Evolutionary conservation across 2,113 vertebrate genomes (phyloP), one percentile per base, ranked within the genome.

Genomic region (Crocuta crocuta): DNA sequence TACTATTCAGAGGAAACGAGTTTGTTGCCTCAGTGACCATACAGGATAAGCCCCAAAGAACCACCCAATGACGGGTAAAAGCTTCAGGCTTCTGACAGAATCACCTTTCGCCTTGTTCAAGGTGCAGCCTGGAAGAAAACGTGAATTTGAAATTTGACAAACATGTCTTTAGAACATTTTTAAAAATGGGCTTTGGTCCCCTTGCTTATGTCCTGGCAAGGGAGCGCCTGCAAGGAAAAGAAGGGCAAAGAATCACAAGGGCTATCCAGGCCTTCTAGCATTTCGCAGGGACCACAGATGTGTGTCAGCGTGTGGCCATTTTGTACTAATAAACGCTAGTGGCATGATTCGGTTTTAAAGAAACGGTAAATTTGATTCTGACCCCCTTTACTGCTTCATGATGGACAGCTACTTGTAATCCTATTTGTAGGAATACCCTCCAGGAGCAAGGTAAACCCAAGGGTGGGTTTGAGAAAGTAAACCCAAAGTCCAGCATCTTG

Each of bases 71-170:
- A 66, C 7, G 11, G 7, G 6, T 8, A 16, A 71, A 65, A 76
- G 16, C 28, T 17, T 43, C 53, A 58, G 33, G 21, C 23, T 94
- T 92, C 89, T 76, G 58, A 58, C 19, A 65, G 85, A 83, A 66
- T 95, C 70, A 55, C 50, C 31, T 26, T 87, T 86, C 70, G 23
- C 82, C 66, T 87, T 66, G 4, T 39, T 94, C 87, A 53, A 7
- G 10, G 68, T 35, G 65, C 63, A 39, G 55, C 43, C 45, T 85
- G 55, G 66, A 92, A 71, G 65, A 50, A 96, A 84, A 88, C 65
- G 78, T 86, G 68, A 95, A 58, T 76, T 74, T 96, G 79, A 93
- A 89, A 84, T 95, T 43, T 65, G 45, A 61, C 83, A 76, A 89
- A 33, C 0, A 26, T 26, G 73, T 43, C 66, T 48, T 66, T 39